Conservation (phyloP, 2,797 vertebrate genomes). For the Oryzias sinensis region DNA sequence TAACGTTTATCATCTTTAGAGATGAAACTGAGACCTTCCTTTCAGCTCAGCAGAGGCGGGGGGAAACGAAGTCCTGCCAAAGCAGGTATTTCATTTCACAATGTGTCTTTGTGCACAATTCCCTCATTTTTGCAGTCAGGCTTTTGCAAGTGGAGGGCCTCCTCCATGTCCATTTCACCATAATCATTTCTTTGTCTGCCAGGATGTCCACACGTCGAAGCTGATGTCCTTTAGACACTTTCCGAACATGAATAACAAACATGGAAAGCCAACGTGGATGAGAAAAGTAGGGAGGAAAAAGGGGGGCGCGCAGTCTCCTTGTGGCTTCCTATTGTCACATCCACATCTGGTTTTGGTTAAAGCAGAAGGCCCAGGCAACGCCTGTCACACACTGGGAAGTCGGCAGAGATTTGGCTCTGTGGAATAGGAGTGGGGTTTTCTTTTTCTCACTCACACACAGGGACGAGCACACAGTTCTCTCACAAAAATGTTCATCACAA, state of each 20-base stretch:
- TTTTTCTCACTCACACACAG: conserved; percentile 28
- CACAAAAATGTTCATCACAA: conserved; percentile 30
- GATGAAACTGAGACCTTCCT: conserved; percentile 55
- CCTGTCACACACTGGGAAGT: conserved; percentile 86
- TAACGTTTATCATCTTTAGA: conserved; percentile 56
- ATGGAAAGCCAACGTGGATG: conserved; percentile 73
- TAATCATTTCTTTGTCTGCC: conserved; percentile 80
- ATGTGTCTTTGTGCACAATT: conserved; percentile 69
- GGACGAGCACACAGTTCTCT: conserved; percentile 9
- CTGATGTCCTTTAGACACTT: conserved; percentile 63
- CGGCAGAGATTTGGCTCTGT: conserved; percentile 90
- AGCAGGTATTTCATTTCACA: conserved; percentile 69
- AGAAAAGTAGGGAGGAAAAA: conserved; percentile 30
- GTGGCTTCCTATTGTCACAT: conserved; percentile 87
- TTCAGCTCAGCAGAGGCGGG: conserved; percentile 37
- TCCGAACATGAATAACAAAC: conserved; percentile 61
- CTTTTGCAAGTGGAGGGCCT: conserved; percentile 68
- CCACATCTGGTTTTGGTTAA: conserved; percentile 93
- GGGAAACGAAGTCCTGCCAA: conserved; percentile 40
- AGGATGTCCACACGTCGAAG: conserved; percentile 69
- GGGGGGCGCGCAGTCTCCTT: conserved; percentile 70
- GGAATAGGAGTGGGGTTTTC: conserved; percentile 86
- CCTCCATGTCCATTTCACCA: conserved; percentile 71
- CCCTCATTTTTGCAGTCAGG: conserved; percentile 43
- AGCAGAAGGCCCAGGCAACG: conserved; percentile 84